Base-by-base conservation (phyloP, 1,140 invertebrate genomes). In the Glossosoma conforme region DNA sequence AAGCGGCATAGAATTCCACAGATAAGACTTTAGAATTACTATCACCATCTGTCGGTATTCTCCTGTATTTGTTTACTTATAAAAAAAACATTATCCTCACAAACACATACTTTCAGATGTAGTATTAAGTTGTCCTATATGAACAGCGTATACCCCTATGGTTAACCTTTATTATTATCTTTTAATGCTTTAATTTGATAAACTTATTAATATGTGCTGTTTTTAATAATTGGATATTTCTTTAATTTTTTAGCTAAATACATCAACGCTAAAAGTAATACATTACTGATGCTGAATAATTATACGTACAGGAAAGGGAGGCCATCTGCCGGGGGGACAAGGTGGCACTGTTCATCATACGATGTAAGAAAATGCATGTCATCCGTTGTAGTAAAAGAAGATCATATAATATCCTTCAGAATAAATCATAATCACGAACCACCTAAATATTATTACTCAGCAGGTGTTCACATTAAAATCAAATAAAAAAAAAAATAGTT, bases 281-380 rank as follows among this genome's bases (percentile, higher is more conserved):
- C 6, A 20, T 44, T 44, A 19, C 17, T 44, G 17, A 44, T 33
- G 25, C 13, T 44, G 11, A 18, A 30, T 30, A 33, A 33, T 32
- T 44, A 32, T 18, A 44, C 42, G 3, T 44, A 20, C 15, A 13
- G 30, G 17, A 44, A 28, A n/a, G 42, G 15, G 13, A 28, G 15
- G 13, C 15, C 15, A n/a, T 32, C 14, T 6, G 2, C 4, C 11
- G 25, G 15, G 13, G 30, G 43, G 11, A 28, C 21, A 15, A 35
- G 19, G 17, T 35, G 30, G 28, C 15, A 15, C 2, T 44, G 43
- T 33, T 44, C 5, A 13, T 35, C 28, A 5, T 19, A 44, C 21
- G 28, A 32, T 15, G 14, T 20, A 15, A 11, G 8, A 30, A 15
- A 19, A 4, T 35, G 43, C 11, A 13, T 32, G 9, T 15, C 24